These are phyloP conservation scores for Prionailurus viverrinus DNA, from an alignment of 2,113 vertebrate genomes.

Conservation along the genomic window DNA sequence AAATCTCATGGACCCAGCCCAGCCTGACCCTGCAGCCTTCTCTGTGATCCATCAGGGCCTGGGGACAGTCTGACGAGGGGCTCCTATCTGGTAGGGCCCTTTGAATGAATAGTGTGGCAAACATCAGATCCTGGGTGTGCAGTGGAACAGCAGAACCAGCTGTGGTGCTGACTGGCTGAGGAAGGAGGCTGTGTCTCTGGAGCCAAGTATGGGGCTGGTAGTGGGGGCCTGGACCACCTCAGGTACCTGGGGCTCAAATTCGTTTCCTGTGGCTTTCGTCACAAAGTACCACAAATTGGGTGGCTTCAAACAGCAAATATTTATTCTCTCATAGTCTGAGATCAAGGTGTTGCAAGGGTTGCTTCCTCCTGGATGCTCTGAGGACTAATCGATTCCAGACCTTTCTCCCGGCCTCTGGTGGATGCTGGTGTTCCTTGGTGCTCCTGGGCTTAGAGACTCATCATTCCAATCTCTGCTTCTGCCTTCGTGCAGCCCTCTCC, in stretches of 20 bases:
- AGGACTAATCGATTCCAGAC: too few species aligned
- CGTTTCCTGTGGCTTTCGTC: background rate
- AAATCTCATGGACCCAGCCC: background rate
- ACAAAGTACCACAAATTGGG: background rate
- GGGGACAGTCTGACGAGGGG: background rate
- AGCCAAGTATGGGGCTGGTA: background rate
- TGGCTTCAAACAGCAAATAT: background rate
- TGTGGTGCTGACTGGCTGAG: background rate
- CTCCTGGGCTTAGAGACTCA: background rate
- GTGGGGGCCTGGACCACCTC: background rate
- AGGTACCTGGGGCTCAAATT: background rate
- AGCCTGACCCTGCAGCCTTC: background rate
- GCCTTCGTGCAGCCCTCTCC: background rate
- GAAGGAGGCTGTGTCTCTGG: too few species aligned
- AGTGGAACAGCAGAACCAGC: background rate
- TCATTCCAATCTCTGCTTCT: background rate
- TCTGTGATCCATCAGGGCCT: background rate
- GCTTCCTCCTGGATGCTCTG: background rate
- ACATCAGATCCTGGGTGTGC: background rate
- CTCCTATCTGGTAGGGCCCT: background rate
- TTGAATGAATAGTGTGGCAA: background rate
- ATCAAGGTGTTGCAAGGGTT: background rate
- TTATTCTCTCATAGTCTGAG: background rate
- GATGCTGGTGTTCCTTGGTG: background rate
- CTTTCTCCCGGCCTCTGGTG: background rate